These are phyloP conservation scores for Syngnathoides biaculeatus DNA, from an alignment of 2,113 vertebrate species.

Conservation along the genomic window DNA sequence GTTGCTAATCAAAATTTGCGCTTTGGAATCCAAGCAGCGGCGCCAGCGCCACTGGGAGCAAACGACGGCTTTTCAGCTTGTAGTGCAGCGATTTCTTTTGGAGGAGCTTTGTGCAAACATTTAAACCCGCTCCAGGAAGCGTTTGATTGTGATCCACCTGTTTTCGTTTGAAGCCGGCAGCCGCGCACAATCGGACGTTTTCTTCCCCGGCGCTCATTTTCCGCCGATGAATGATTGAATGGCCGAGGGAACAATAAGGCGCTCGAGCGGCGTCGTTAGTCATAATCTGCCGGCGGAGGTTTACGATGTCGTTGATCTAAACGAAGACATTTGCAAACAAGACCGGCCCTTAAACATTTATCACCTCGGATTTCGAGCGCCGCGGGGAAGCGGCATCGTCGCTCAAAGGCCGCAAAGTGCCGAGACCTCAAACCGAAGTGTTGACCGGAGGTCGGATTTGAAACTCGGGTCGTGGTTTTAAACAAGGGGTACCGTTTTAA, in stretches of 20 bases:
- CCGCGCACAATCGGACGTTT: too few species aligned
- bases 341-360: neutral
- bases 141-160: too few species aligned
- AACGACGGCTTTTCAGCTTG: too few species aligned
- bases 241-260: slow-evolving; percentile 1
- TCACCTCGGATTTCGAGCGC: neutral
- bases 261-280: neutral
- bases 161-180: too few species aligned
- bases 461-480: neutral
- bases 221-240: slow-evolving; percentile 4
- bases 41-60: too few species aligned
- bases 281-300: neutral
- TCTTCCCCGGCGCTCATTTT: neutral
- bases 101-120: too few species aligned
- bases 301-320: slow-evolving; percentile 4
- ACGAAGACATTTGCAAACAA: slow-evolving; percentile 2
- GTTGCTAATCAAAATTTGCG: too few species aligned
- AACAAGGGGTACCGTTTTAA: neutral
- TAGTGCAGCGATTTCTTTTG: too few species aligned
- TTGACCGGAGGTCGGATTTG: too few species aligned
- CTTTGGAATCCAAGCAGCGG: too few species aligned
- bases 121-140: too few species aligned
- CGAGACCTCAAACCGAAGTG: too few species aligned
- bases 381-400: neutral
- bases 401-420: neutral